Base-by-base conservation (phyloP, 2,797 vertebrate species). In the Loriculus beryllinus region DNA sequence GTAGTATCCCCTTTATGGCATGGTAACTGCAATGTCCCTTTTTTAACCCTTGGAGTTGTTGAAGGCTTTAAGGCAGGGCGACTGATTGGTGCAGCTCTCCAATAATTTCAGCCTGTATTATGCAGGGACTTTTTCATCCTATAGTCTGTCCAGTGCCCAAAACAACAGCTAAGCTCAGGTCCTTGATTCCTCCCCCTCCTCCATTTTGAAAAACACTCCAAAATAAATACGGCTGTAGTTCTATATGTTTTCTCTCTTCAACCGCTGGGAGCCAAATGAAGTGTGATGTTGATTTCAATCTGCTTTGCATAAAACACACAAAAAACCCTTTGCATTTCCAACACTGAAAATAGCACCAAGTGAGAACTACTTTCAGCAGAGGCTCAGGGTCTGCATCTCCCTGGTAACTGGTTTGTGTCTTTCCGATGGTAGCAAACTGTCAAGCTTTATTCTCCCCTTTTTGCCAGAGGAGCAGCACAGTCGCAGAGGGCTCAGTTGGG, bases 241-340 rank as follows among this genome's bases (percentile, higher is more conserved):
- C 43, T 87, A 6, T 71, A 33, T 63, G 47, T 74, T 95, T 94
- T 77, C n/a, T 88, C 45, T 72, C 43, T 64, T 76, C 90, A 63
- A 4, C 77, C 72, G 22, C 90, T 79, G 81, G 59, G 60, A 95
- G 48, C 43, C 90, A 95, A 84, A 90, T 72, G 51, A 86, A 88
- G 33, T 56, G 80, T 63, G 78, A 84, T 86, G 82, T 45, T 76
- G 88, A 93, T 90, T 90, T 91, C 85, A 47, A 76, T 59, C 67
- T 79, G 51, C 63, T 95, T 79, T 95, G 88, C 82, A 91, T 80
- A 82, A 95, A 72, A 90, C 4, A 75, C 82, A 93, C 86, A 92
- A 74, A 88, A 22, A 88, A 68, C 88, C 49, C 80, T 94, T 67
- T 70, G 43, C 37, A 74, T 84, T 92, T 77, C 70, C 51, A 86